Conservation (phyloP, 1,140 invertebrate species). For the Zaprionus gabonicus region DNA sequence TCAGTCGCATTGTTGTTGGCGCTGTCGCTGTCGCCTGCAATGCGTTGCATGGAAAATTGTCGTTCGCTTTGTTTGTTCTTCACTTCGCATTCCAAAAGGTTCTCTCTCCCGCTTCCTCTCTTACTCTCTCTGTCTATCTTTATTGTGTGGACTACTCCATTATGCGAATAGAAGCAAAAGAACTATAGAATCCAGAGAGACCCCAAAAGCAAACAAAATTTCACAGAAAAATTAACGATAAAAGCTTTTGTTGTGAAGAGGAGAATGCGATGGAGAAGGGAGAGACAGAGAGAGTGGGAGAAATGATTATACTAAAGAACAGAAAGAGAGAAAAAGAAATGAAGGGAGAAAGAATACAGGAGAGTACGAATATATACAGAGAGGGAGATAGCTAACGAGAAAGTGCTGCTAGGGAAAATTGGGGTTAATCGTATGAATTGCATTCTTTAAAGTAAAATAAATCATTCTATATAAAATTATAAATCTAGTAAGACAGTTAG, state of each 20-base stretch:
- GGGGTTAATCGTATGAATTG: no score
- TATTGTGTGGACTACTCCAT: background rate
- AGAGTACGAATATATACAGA: background rate
- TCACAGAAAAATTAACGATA: background rate
- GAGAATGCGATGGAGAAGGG: background rate
- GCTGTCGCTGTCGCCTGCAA: conserved; percentile 13
- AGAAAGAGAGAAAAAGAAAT: background rate
- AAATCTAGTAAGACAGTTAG: no score
- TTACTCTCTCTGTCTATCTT: background rate
- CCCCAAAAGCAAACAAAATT: background rate
- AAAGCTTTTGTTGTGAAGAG: background rate
- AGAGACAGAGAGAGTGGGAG: background rate
- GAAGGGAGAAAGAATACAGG: background rate
- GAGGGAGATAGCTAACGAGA: background rate
- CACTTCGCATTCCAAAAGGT: background rate
- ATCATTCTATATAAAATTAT: background rate
- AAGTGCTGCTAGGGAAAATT: no score
- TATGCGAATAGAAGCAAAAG: background rate
- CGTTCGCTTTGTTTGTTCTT: conserved; percentile 15
- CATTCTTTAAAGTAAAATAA: no score
- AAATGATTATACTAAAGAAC: no score
- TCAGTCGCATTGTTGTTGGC: background rate
- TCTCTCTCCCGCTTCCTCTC: background rate
- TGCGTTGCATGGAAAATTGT: conserved; percentile 36
- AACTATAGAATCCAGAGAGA: background rate